phyloP scores from a whole-genome alignment of 1,140 invertebrate genomes.

The Melanaphis sacchari region DNA sequence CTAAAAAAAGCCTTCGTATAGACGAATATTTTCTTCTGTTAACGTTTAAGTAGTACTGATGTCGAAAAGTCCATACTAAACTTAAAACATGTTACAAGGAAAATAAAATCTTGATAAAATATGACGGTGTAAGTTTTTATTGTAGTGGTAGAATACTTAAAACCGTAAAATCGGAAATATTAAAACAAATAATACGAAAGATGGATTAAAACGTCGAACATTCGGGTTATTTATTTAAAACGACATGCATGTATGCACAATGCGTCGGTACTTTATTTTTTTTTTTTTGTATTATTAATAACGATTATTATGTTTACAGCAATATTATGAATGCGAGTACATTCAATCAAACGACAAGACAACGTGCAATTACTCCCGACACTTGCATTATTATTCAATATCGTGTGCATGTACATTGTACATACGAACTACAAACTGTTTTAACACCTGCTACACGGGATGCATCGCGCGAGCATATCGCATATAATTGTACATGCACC shows the following conservation, averaged over 20 bases:
- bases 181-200: not conserved
- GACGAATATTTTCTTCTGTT: not conserved
- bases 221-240: not conserved
- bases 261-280: not conserved
- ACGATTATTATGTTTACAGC: slow-evolving; percentile 15
- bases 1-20: no score
- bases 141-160: not conserved
- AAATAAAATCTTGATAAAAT: not conserved
- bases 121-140: not conserved
- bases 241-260: not conserved
- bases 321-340: slow-evolving; percentile 7
- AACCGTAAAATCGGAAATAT: not conserved
- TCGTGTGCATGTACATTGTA: slow-evolving; percentile 2
- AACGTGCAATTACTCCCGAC: slow-evolving; percentile 45
- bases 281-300: not conserved
- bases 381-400: slow-evolving; percentile 48
- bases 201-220: not conserved
- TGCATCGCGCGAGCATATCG: slow-evolving; percentile 25
- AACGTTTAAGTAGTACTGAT: not conserved
- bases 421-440: slow-evolving; percentile 36
- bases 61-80: not conserved
- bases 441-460: slow-evolving; percentile 23
- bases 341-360: slow-evolving; percentile 19
- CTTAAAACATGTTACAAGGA: not conserved
- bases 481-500: slow-evolving; percentile 8